Evolutionary conservation across 2,797 vertebrate species (phyloP).

Genomic region (Channallabes apus): DNA sequence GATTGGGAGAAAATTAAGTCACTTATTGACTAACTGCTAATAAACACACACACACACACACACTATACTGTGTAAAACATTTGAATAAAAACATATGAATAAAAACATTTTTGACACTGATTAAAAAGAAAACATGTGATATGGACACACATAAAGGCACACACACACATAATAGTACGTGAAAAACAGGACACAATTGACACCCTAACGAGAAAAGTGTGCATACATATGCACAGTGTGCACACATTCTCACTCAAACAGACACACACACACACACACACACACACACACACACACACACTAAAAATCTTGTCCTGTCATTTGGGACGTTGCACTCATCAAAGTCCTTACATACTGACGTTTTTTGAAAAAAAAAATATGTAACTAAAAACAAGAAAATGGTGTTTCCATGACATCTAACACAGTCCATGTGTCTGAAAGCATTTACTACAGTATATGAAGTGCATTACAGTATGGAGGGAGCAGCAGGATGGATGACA

Average conservation of each 20-base stretch:
- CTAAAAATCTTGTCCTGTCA: background rate
- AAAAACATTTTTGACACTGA: background rate
- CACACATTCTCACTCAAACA: background rate
- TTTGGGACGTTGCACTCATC: background rate
- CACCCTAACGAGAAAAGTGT: conserved; percentile 5
- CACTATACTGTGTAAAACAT: too few relatives aligned
- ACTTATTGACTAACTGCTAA: background rate
- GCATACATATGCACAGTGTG: background rate
- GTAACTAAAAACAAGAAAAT: background rate
- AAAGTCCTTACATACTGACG: background rate
- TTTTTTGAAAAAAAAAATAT: background rate
- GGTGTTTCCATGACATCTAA: background rate
- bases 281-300: background rate
- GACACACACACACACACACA: background rate
- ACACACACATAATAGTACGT: background rate
- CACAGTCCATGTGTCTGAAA: background rate
- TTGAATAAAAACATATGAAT: too few relatives aligned
- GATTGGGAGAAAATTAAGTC: background rate
- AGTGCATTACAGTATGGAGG: background rate
- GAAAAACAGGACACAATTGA: conserved; percentile 12
- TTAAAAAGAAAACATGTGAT: background rate
- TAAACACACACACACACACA: background rate
- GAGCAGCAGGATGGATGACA: background rate
- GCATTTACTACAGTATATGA: background rate
- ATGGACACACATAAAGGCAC: background rate